These are phyloP conservation scores for Nicator chloris DNA, from an alignment of 2,113 vertebrate genomes.

Conservation along the genomic window DNA sequence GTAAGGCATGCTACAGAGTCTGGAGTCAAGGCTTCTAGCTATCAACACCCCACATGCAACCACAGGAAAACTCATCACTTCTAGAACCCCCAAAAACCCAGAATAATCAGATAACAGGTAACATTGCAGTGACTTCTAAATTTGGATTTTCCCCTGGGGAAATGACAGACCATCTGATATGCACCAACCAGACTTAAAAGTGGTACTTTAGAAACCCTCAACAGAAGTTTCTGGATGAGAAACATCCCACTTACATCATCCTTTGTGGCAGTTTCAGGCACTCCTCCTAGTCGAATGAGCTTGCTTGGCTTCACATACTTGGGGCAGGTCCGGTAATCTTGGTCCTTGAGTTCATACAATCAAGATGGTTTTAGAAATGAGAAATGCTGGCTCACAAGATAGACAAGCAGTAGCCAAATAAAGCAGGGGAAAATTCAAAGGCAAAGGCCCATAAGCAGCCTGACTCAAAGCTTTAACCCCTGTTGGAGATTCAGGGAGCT, in stretches of 20 bases:
- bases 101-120: neutral
- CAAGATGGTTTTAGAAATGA: slow-evolving; percentile 48
- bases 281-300: slow-evolving; percentile 87
- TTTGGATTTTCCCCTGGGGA: neutral
- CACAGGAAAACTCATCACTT: neutral
- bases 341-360: slow-evolving; percentile 83
- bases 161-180: neutral
- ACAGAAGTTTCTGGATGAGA: neutral
- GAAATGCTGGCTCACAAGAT: neutral
- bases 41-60: neutral
- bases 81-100: neutral
- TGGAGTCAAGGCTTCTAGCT: neutral
- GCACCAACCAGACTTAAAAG: neutral
- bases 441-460: neutral
- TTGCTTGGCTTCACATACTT: slow-evolving; percentile 87
- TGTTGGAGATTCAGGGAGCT: neutral
- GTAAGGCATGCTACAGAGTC: neutral
- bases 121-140: neutral
- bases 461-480: neutral
- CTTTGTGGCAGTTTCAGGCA: slow-evolving; percentile 92
- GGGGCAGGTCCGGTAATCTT: slow-evolving; percentile 90
- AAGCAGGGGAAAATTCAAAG: neutral
- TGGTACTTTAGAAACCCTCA: neutral
- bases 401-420: neutral
- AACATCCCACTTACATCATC: slow-evolving; percentile 82